phyloP scores from a whole-genome alignment of 2,797 vertebrate genomes.

The Siniperca undulata region DNA sequence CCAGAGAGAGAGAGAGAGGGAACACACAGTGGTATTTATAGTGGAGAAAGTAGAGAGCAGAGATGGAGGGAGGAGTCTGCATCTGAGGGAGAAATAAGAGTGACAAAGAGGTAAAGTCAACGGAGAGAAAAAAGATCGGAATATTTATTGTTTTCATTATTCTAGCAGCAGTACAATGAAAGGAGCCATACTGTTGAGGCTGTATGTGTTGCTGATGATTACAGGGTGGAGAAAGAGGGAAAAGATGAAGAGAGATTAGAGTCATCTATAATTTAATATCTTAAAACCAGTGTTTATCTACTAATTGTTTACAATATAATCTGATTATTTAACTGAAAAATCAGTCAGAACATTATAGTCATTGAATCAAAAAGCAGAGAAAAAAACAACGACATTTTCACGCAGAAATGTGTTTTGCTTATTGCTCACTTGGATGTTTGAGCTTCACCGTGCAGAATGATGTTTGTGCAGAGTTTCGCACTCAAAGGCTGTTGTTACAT shows the following conservation, averaged over 20 bases:
- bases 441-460: too few relatives aligned
- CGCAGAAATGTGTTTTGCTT: too few relatives aligned
- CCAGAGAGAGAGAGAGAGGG: constrained; percentile 46
- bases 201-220: not conserved
- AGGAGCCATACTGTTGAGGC: not conserved
- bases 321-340: not conserved
- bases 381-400: too few relatives aligned
- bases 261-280: not conserved
- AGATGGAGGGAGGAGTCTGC: constrained; percentile 43
- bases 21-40: constrained; percentile 70
- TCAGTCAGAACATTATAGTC: too few relatives aligned
- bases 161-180: not conserved
- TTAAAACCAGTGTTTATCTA: not conserved
- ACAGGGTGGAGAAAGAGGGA: not conserved
- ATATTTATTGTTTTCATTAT: not conserved
- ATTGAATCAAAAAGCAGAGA: not conserved
- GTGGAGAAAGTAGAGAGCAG: constrained; percentile 39
- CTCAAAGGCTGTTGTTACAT: too few relatives aligned
- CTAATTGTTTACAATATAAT: too few relatives aligned
- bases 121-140: not conserved
- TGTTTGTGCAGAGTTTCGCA: too few relatives aligned
- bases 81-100: constrained; percentile 31
- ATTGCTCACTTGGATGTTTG: too few relatives aligned
- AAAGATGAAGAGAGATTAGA: not conserved
- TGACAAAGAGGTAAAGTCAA: constrained; percentile 8